Base-by-base conservation (phyloP, 2,797 vertebrate genomes). In the Danio tinwini region DNA sequence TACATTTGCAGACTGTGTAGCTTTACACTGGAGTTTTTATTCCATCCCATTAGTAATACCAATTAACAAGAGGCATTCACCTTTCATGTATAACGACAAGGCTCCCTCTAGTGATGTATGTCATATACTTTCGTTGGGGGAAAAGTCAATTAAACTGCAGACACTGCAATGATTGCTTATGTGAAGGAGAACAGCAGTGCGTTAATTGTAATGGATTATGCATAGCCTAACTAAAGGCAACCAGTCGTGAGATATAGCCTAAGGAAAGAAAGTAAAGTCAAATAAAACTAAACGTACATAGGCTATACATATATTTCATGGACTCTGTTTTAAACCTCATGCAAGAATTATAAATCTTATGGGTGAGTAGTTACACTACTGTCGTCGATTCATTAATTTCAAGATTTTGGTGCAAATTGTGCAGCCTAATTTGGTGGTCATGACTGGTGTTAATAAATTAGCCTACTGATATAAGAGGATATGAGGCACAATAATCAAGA, bases 31-130 rank as follows among this genome's bases (percentile, higher is more conserved):
- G 37, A 6, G 13, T 5, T 59, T 4, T 5, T 11, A 72, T 19
- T 29, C 29, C 8, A 40, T 16, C 6, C 65, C 45, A 72, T 72
- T 37, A 45, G 47, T 62, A 59, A 49, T 4, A 11, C 40, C 13
- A 45, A 16, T 79, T 17, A 56, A 72, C 37, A 49, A 7, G 44
- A 42, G 45, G 21, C 17, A 63, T 10, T 7, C 13, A 68, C n/a
- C 63, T 8, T 29, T 45, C 11, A 75, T 59, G 56, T 69, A 61
- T 77, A 85, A 82, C 59, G 45, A 65, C 65, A 80, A 81, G 75
- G 76, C 89, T 90, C 89, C 88, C 88, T 82, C 89, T 91, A 88
- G 88, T 82, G 90, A 85, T 77, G 62, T 40, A 29, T 49, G 8
- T 56, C 74, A 64, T 5, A 7, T 14, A 37, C 19, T 56, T 45